Conservation (phyloP, 2,797 vertebrate genomes). For the Hozukius guyotensis region DNA sequence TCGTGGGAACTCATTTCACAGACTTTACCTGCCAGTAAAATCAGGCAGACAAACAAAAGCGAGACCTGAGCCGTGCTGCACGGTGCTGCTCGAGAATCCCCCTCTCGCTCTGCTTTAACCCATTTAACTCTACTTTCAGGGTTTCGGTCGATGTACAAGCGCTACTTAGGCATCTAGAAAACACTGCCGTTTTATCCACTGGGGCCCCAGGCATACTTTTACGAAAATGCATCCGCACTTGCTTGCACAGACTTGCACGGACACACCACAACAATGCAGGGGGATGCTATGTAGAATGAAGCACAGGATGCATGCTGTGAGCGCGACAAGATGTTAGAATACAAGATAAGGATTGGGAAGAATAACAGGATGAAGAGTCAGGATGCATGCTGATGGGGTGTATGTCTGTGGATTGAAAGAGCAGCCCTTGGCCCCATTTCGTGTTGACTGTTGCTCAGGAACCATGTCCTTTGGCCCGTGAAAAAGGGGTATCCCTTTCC, state of each 20-base stretch:
- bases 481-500: conserved; percentile 10
- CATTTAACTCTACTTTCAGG: conserved; percentile 21
- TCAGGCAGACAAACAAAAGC: conserved; percentile 42
- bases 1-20: conserved; percentile 56
- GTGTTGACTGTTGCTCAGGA: neutral
- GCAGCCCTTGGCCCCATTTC: conserved; percentile 17
- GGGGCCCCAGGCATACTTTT: conserved; percentile 15
- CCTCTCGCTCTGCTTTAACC: conserved; percentile 17
- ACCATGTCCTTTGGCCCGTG: conserved; percentile 9
- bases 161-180: neutral
- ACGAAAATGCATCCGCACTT: conserved; percentile 14
- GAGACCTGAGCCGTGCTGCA: neutral
- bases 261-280: conserved; percentile 31
- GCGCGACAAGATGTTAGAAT: conserved; percentile 63
- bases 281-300: conserved; percentile 39
- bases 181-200: conserved; percentile 14
- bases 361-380: conserved; percentile 78
- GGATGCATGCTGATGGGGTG: conserved; percentile 58
- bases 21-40: conserved; percentile 53
- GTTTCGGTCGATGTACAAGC: neutral
- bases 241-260: conserved; percentile 2
- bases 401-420: conserved; percentile 5
- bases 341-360: conserved; percentile 68
- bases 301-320: conserved; percentile 68
- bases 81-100: neutral